Percentiles rank a stretch among this genome's conserved stretches.
Conservation (phyloP, 2,888 invertebrate species). For the Ochlodes sylvanus region DNA sequence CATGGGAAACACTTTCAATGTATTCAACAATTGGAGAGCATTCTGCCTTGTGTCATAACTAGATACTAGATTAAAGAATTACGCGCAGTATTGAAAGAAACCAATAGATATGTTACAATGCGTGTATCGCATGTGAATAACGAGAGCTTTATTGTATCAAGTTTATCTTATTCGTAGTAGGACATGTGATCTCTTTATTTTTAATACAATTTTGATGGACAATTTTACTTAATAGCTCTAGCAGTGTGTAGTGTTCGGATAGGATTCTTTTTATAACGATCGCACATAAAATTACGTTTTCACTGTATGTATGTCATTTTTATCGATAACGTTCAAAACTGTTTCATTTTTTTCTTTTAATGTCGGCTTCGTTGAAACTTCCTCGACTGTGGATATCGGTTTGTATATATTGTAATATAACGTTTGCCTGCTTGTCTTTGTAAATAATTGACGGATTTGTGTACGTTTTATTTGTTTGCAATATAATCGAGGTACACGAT, state of each 20-base stretch:
- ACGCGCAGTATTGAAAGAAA: slow-evolving; percentile 60
- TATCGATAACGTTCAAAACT: slow-evolving; percentile 69
- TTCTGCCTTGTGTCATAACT: slow-evolving; percentile 26
- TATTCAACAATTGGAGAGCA: slow-evolving; percentile 18
- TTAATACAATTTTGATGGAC: slow-evolving; percentile 83
- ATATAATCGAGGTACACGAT: neutral
- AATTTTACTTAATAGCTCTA: slow-evolving; percentile 83
- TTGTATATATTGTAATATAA: slow-evolving; percentile 75
- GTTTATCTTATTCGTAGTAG: slow-evolving; percentile 79
- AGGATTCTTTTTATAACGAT: slow-evolving; percentile 55
- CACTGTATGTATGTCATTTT: slow-evolving; percentile 38
- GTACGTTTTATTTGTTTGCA: slow-evolving; percentile 39
- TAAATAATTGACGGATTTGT: slow-evolving; percentile 48
- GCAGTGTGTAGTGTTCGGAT: slow-evolving; percentile 70
- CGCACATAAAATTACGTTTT: slow-evolving; percentile 68
- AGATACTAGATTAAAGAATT: slow-evolving; percentile 29
- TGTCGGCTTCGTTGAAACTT: slow-evolving; percentile 60
- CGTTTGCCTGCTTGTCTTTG: slow-evolving; percentile 46
- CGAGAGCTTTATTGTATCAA: slow-evolving; percentile 78
- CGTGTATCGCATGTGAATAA: slow-evolving; percentile 67
- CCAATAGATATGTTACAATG: slow-evolving; percentile 60
- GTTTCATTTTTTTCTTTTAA: slow-evolving; percentile 44
- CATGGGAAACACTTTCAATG: slow-evolving; percentile 29
- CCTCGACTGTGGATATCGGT: slow-evolving; percentile 53
- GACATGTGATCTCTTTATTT: slow-evolving; percentile 83